phyloP scores from a whole-genome alignment of 2,113 vertebrate genomes.

The Cepphus grylle region DNA sequence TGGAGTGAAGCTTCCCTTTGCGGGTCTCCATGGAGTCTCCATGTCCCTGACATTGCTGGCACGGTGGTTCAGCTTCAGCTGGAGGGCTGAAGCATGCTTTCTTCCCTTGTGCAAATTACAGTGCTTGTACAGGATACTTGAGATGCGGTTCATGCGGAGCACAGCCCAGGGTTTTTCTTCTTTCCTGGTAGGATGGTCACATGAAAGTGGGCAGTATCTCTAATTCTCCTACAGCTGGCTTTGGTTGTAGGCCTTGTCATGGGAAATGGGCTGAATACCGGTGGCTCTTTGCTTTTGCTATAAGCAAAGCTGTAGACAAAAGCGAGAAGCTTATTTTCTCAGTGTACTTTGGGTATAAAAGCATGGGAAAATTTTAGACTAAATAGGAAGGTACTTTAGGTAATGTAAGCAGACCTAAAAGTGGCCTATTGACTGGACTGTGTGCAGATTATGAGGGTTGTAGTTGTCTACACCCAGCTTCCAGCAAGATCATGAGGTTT shows the following conservation, averaged over 20 bases:
- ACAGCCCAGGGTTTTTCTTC: background rate
- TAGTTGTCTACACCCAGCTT: background rate
- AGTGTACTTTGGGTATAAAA: background rate
- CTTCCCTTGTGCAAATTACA: background rate
- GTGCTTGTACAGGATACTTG: background rate
- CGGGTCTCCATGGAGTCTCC: background rate
- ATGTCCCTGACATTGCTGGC: background rate
- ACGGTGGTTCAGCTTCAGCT: background rate
- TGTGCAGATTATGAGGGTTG: background rate
- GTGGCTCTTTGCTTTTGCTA: background rate
- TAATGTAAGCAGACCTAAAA: background rate
- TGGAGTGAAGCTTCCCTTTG: background rate
- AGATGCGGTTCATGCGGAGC: background rate
- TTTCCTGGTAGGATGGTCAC: background rate
- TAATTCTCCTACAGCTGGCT: background rate
- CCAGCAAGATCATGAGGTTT: background rate
- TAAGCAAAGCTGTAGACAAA: background rate
- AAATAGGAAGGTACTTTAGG: background rate
- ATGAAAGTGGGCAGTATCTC: background rate
- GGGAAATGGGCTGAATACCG: background rate
- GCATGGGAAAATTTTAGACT: background rate
- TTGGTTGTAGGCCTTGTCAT: background rate
- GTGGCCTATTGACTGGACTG: background rate
- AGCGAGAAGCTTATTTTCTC: background rate
- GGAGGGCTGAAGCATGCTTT: background rate